phyloP scores from a whole-genome alignment of 2,113 vertebrate genomes.

The Ancistrus triradiatus region DNA sequence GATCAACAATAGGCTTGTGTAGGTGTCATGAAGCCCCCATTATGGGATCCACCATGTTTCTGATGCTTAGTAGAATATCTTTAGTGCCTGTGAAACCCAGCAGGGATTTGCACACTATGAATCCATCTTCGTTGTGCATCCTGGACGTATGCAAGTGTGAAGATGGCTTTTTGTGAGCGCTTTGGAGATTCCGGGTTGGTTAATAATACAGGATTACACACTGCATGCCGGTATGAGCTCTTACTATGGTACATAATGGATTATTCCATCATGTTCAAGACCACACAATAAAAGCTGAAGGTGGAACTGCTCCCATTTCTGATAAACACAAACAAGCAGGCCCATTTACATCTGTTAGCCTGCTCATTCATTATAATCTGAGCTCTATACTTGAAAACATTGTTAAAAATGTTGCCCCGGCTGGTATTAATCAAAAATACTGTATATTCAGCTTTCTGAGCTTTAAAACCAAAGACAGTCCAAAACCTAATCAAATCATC shows the following conservation, averaged over 20 bases:
- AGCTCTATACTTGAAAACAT: neutral
- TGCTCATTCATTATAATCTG: constrained; percentile 10
- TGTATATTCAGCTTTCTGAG: no score
- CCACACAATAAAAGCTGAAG: constrained; percentile 7
- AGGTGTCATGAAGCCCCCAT: no score
- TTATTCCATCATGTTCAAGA: constrained; percentile 30
- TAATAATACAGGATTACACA: constrained; percentile 38
- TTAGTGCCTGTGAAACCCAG: neutral
- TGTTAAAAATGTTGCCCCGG: no score
- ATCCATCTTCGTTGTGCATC: neutral
- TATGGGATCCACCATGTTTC: no score
- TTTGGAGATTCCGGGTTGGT: constrained; percentile 12
- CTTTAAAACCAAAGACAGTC: no score
- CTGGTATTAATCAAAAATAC: no score
- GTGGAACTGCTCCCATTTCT: neutral
- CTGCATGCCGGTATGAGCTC: constrained; percentile 20
- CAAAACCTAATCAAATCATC: no score
- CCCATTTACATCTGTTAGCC: neutral
- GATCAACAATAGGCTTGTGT: no score
- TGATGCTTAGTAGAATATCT: neutral
- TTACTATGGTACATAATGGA: constrained; percentile 34
- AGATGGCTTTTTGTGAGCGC: constrained; percentile 16
- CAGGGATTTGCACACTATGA: neutral
- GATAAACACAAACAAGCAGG: neutral
- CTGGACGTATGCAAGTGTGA: constrained; percentile 12